These are phyloP conservation scores for Rhincodon typus DNA, from an alignment of 2,797 vertebrate genomes.

Conservation along the genomic window DNA sequence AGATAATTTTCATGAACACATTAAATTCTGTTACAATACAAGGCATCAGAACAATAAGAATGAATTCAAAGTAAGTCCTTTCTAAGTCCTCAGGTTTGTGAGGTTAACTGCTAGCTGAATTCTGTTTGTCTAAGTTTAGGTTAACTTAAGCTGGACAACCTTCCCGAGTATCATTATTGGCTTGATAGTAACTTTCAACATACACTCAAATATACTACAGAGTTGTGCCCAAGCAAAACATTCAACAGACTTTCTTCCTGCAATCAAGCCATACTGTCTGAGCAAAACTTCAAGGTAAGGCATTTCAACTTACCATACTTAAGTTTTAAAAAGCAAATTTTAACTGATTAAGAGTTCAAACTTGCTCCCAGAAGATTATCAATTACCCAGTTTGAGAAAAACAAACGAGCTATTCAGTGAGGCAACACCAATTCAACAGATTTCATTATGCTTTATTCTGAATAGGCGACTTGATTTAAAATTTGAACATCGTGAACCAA, in stretches of 20 bases:
- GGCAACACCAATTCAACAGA: not conserved
- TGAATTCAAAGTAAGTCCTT: not conserved
- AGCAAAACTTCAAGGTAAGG: not conserved
- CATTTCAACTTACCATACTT: not conserved
- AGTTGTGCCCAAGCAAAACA: not conserved
- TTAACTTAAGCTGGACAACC: not conserved
- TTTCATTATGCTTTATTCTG: not conserved
- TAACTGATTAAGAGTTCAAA: not conserved
- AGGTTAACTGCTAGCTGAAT: not conserved
- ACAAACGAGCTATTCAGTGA: not conserved
- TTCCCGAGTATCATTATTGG: not conserved
- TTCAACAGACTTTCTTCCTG: not conserved
- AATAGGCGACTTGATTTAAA: not conserved
- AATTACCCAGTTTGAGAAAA: not conserved
- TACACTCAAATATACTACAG: not conserved
- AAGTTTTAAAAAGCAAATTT: not conserved
- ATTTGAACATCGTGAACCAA: not conserved
- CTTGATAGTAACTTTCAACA: not conserved
- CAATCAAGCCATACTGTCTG: not conserved
- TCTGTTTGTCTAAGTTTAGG: not conserved
- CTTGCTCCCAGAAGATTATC: not conserved
- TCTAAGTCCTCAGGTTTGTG: not conserved
- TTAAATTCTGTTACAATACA: constrained; percentile 15
- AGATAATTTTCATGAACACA: constrained; percentile 40
- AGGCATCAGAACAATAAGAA: not conserved